phyloP scores from a whole-genome alignment of 1,140 invertebrate species.

The Solenopsis invicta region DNA sequence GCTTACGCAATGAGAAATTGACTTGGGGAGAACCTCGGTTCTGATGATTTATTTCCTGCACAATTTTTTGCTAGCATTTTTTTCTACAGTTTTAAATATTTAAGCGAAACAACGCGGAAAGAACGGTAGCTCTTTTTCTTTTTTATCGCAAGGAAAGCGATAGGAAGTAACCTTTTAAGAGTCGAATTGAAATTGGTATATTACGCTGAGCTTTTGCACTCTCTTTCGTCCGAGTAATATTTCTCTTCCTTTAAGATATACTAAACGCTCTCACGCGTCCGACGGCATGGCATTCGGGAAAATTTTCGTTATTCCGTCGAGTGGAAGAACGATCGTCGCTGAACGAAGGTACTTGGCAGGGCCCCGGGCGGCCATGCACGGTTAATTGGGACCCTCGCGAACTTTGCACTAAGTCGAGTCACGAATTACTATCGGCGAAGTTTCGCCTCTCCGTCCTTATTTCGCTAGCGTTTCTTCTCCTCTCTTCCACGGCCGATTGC shows the following conservation, averaged over 20 bases:
- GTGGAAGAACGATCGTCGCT: slow-evolving; percentile 56
- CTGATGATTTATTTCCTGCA: slow-evolving; percentile 13
- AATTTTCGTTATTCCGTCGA: slow-evolving; percentile 64
- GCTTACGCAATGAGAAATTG: background rate
- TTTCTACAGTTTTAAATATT: slow-evolving; percentile 3
- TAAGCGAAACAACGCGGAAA: slow-evolving; percentile 12
- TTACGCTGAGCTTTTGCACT: background rate
- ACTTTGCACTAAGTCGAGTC: slow-evolving; percentile 73
- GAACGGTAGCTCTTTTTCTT: background rate
- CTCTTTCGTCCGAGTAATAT: slow-evolving; percentile 1
- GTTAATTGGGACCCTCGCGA: slow-evolving; percentile 78
- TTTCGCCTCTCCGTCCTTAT: slow-evolving; percentile 68
- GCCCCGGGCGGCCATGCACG: slow-evolving; percentile 69
- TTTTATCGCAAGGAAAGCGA: background rate
- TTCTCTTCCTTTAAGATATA: slow-evolving; percentile 53
- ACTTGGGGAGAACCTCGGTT: background rate
- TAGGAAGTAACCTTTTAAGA: slow-evolving; percentile 42
- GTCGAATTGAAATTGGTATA: slow-evolving; percentile 5
- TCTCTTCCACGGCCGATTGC: slow-evolving; percentile 65
- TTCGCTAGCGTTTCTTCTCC: slow-evolving; percentile 22
- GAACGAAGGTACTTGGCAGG: slow-evolving; percentile 36
- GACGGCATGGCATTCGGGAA: slow-evolving; percentile 41
- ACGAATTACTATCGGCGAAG: slow-evolving; percentile 77
- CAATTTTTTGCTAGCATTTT: background rate
- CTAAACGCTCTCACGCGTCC: slow-evolving; percentile 50